These are phyloP conservation scores for Hylyphantes graminicola DNA, from an alignment of 1,140 invertebrate genomes.

Conservation along the genomic window DNA sequence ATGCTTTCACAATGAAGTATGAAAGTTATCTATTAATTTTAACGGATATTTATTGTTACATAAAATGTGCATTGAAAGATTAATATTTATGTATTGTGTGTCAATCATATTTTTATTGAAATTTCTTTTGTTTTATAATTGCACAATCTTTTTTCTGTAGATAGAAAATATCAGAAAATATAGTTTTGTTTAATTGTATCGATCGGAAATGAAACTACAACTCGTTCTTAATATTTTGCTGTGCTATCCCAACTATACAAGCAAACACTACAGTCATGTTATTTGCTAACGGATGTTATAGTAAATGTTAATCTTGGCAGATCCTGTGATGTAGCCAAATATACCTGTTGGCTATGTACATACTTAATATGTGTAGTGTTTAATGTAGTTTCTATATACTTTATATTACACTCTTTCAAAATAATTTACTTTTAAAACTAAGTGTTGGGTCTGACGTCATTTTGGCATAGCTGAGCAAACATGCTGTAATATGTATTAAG, in stretches of 20 bases:
- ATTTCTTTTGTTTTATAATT: too few species aligned
- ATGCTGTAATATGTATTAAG: conserved; percentile 57
- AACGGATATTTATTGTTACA: too few species aligned
- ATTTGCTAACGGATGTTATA: conserved; percentile 35
- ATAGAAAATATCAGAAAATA: too few species aligned
- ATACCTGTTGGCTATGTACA: conserved; percentile 51
- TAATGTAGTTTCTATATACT: conserved; percentile 44
- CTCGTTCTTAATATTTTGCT: conserved; percentile 25
- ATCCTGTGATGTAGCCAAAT: conserved; percentile 51
- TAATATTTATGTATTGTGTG: too few species aligned
- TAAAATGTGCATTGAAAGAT: too few species aligned
- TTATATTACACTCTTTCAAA: conserved; percentile 54
- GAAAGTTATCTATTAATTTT: too few species aligned
- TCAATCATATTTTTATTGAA: too few species aligned
- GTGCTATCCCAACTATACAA: conserved; percentile 26
- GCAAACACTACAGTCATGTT: conserved; percentile 32
- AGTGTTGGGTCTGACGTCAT: conserved; percentile 37
- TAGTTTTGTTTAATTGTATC: too few species aligned
- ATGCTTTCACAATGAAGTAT: too few species aligned
- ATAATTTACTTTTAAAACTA: conserved; percentile 49
- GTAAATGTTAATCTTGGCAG: conserved; percentile 45
- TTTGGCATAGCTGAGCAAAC: conserved; percentile 47
- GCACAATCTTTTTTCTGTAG: too few species aligned
- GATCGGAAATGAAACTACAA: too few species aligned
- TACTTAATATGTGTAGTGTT: conserved; percentile 53